A percentile compares a stretch with the other conserved stretches of the same genome.
These are phyloP conservation scores for Scortum barcoo DNA, from an alignment of 2,113 vertebrate genomes.

Conservation along the genomic window DNA sequence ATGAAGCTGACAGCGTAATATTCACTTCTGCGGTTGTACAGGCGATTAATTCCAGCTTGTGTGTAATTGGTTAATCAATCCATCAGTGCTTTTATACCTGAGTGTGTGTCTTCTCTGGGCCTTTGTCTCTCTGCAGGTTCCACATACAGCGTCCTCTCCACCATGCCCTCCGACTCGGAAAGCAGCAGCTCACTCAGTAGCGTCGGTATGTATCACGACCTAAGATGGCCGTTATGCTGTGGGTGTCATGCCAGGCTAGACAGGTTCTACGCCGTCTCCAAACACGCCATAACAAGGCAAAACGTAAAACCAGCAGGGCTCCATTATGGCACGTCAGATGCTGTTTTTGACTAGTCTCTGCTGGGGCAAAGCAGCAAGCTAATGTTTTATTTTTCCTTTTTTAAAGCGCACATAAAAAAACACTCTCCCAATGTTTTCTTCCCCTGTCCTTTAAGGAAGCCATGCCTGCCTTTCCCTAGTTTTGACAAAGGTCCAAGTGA, in stretches of 20 bases:
- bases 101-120: slow-evolving; percentile 19
- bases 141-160: slow-evolving; percentile 97
- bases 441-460: slow-evolving; percentile 44
- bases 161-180: slow-evolving; percentile 99
- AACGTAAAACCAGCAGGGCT: neutral
- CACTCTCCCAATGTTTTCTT: slow-evolving; percentile 20
- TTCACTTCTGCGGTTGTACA: slow-evolving; percentile 21
- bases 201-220: slow-evolving; percentile 88
- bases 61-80: slow-evolving; percentile 34
- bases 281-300: neutral
- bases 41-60: slow-evolving; percentile 34
- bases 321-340: neutral
- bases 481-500: slow-evolving; percentile 79
- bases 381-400: slow-evolving; percentile 21
- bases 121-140: slow-evolving; percentile 86
- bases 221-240: neutral
- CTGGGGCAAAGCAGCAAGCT: neutral
- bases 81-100: slow-evolving; percentile 30
- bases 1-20: slow-evolving; percentile 49
- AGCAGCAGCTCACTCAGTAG: slow-evolving; percentile 99
- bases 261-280: neutral
- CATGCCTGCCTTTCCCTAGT: slow-evolving; percentile 55
- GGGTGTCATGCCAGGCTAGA: slow-evolving; percentile 7
- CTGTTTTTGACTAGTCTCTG: neutral
- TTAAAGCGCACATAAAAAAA: slow-evolving; percentile 21